Evolutionary conservation across 2,888 invertebrate genomes (phyloP).

Genomic region (Leptinotarsa juncta): DNA sequence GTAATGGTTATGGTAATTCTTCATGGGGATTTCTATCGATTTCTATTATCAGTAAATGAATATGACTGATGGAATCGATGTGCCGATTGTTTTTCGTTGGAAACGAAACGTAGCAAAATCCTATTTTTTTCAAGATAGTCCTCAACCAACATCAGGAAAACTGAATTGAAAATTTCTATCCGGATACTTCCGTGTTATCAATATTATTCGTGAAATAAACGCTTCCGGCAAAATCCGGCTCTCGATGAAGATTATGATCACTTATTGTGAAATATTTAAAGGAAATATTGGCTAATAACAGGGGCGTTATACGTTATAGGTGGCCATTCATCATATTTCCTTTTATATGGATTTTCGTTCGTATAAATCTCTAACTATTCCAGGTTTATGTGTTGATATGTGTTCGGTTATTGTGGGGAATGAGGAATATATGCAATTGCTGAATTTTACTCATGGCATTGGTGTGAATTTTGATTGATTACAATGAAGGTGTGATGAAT

Average conservation of each 20-base stretch:
- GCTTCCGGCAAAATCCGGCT: conserved; percentile 19
- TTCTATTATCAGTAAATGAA: too few species aligned
- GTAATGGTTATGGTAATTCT: too few species aligned
- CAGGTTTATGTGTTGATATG: conserved; percentile 3
- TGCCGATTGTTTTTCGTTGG: too few species aligned
- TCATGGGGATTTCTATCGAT: too few species aligned
- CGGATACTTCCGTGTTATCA: too few species aligned
- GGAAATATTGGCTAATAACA: conserved; percentile 44
- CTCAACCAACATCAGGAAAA: too few species aligned
- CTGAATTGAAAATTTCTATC: too few species aligned
- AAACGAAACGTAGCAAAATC: too few species aligned
- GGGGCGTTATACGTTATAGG: conserved; percentile 33
- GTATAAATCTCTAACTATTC: neutral
- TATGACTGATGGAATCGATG: too few species aligned
- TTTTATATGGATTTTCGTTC: conserved; percentile 18
- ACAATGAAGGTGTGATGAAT: neutral
- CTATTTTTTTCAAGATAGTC: too few species aligned
- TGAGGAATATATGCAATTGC: neutral
- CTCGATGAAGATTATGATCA: conserved; percentile 41
- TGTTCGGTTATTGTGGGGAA: neutral
- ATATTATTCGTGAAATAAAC: too few species aligned
- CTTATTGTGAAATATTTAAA: conserved; percentile 41
- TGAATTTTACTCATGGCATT: neutral
- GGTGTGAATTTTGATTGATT: neutral
- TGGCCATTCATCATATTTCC: conserved; percentile 32